Evolutionary conservation across 2,797 vertebrate genomes (phyloP).

Genomic region (Coregonus suidteri): DNA sequence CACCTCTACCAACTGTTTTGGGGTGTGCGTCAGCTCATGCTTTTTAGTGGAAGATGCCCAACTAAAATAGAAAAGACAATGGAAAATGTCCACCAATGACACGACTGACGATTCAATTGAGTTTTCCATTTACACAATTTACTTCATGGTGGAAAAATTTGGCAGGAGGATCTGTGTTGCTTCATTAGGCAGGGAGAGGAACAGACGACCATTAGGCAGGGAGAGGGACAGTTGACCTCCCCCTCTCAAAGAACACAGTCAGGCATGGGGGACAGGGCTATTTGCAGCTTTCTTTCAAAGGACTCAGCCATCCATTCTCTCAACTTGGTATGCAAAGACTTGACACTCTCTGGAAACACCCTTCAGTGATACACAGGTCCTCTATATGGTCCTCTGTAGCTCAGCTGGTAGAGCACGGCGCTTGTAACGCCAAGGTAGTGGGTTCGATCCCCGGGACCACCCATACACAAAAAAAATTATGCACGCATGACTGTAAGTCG

Average conservation of each 20-base stretch:
- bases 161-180: not conserved
- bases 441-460: too few relatives aligned
- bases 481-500: too few relatives aligned
- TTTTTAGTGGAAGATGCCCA: too few relatives aligned
- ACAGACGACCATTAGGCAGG: not conserved
- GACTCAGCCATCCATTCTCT: not conserved
- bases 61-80: not conserved
- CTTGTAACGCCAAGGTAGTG: too few relatives aligned
- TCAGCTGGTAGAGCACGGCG: too few relatives aligned
- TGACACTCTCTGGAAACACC: too few relatives aligned
- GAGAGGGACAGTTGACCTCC: not conserved
- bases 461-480: too few relatives aligned
- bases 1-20: too few relatives aligned
- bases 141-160: not conserved
- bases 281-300: not conserved
- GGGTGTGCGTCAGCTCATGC: too few relatives aligned
- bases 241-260: constrained; percentile 14
- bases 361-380: too few relatives aligned
- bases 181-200: not conserved
- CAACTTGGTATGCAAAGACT: not conserved
- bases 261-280: constrained; percentile 8
- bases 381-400: too few relatives aligned
- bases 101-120: not conserved
- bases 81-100: not conserved
- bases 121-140: not conserved